Evolutionary conservation across 2,797 vertebrate species (phyloP).

Genomic region (Phoeniculus purpureus): DNA sequence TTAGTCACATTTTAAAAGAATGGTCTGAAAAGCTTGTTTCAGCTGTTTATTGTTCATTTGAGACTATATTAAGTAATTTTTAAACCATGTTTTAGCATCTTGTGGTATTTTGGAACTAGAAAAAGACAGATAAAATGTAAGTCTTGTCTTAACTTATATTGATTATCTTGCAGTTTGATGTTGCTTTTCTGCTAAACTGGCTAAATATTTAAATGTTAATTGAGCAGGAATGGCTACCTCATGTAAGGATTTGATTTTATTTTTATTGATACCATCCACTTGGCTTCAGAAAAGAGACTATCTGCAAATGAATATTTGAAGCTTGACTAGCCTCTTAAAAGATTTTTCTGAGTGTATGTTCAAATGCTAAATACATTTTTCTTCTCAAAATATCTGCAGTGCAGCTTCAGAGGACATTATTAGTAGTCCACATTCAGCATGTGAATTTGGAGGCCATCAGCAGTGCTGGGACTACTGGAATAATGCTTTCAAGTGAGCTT

Average conservation of each 20-base stretch:
- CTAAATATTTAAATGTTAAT: neutral
- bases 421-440: neutral
- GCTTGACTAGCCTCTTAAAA: neutral
- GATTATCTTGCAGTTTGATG: constrained; percentile 26
- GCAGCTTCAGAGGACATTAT: neutral
- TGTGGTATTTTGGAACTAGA: neutral
- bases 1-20: neutral
- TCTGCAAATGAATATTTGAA: neutral
- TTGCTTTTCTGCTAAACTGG: neutral
- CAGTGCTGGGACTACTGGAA: constrained; percentile 76
- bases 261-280: neutral
- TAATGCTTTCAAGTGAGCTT: constrained; percentile 78
- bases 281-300: constrained; percentile 26
- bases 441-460: constrained; percentile 59
- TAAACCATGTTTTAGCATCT: constrained; percentile 29
- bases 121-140: constrained; percentile 1
- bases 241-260: neutral
- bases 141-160: neutral
- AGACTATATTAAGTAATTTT: constrained; percentile 8
- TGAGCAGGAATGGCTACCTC: neutral
- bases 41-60: constrained; percentile 43
- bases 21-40: constrained; percentile 10
- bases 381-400: neutral
- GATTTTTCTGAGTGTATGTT: neutral
- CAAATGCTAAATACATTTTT: neutral